Evolutionary conservation across 2,888 invertebrate genomes (phyloP).

Genomic region (Idaea aversata): DNA sequence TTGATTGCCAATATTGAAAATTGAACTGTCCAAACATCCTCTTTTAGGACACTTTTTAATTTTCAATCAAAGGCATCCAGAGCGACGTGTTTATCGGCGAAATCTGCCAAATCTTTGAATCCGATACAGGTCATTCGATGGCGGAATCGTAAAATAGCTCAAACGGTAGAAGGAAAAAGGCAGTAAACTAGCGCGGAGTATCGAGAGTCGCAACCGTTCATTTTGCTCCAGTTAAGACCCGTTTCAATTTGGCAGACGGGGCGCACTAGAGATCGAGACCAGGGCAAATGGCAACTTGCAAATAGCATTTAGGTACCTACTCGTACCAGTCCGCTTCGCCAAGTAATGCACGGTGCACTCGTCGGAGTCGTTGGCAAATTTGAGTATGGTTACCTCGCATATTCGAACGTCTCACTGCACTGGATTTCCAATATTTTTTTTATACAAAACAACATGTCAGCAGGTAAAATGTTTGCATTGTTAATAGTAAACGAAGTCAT

Average conservation of each 20-base stretch:
- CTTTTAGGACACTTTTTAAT: conserved; percentile 51
- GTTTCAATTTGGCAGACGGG: conserved; percentile 69
- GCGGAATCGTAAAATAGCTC: conserved; percentile 40
- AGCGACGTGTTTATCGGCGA: conserved; percentile 41
- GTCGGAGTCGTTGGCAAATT: conserved; percentile 35
- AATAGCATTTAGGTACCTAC: conserved; percentile 62
- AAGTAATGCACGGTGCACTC: conserved; percentile 53
- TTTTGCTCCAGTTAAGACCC: conserved; percentile 58
- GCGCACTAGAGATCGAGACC: conserved; percentile 52
- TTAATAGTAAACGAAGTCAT: not conserved
- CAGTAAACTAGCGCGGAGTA: conserved; percentile 45
- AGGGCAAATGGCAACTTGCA: conserved; percentile 61
- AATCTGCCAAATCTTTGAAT: conserved; percentile 43
- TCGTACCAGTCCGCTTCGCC: conserved; percentile 47
- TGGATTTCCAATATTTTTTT: not conserved
- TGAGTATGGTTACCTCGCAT: conserved; percentile 29
- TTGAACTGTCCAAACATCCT: conserved; percentile 59
- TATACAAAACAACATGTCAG: not conserved
- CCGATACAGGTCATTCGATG: conserved; percentile 31
- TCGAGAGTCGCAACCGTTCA: conserved; percentile 48
- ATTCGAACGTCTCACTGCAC: conserved; percentile 22
- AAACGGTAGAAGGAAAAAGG: conserved; percentile 29
- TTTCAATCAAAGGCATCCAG: conserved; percentile 48
- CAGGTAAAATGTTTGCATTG: not conserved
- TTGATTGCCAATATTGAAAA: conserved; percentile 67